Base-by-base conservation (phyloP, 2,888 invertebrate species). In the Parascotia fuliginaria region DNA sequence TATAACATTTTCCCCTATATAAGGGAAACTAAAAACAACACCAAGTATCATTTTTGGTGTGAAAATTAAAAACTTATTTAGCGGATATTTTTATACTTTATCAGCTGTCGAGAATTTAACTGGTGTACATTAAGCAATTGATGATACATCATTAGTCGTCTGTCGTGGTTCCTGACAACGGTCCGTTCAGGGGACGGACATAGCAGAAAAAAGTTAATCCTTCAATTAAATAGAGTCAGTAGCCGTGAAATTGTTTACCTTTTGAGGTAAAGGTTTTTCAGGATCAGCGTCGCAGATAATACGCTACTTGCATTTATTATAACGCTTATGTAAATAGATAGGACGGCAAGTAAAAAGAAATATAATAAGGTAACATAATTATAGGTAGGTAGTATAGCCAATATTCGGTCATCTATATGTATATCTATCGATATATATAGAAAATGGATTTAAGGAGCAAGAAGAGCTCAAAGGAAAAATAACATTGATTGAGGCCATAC, bases 231-330 rank as follows among this genome's bases (percentile, higher is more conserved):
- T 88, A 79, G 81, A 87, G 83, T 78, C 85, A 87, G 79, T 83
- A 74, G 64, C 86, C 89, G 88, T 89, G 83, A 89, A 89, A 90
- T 89, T 89, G 87, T 88, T 89, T 87, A 89, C 83, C 82, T 83
- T 83, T 84, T 75, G 79, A 84, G 82, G 81, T 79, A 75, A 73
- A 78, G 74, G 71, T 72, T 74, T 72, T 71, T 65, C 55, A 72
- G 68, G 70, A 66, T 67, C 46, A 47, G 57, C 43, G 55, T 42
- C 55, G 44, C 36, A 38, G 13, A 27, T 36, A 19, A 36, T 38
- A 14, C 19, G 7, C 22, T 22, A 47, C n/a, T 32, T 32, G 11
- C 12, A 31, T 19, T 19, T 19, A 41, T 9, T 7, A 5, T 22
- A 36, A 36, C 19, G 22, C 11, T 36, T 36, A 36, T 36, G 41